These are phyloP conservation scores for Conistra vaccinii DNA, from an alignment of 2,888 invertebrate species.

Conservation along the genomic window DNA sequence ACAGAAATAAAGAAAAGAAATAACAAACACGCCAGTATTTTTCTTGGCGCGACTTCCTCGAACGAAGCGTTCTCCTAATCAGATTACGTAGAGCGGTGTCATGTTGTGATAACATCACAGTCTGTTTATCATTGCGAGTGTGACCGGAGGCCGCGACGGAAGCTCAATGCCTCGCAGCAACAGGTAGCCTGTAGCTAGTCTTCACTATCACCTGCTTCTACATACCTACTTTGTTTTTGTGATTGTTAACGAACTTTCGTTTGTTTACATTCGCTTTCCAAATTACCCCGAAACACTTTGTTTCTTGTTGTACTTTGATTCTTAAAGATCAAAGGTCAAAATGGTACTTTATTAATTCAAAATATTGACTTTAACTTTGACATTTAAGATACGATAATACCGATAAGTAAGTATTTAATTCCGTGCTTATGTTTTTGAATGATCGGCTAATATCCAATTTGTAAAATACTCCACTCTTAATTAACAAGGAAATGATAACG, in stretches of 20 bases:
- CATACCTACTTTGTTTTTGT: constrained; percentile 14
- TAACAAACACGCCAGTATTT: constrained; percentile 43
- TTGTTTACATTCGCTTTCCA: constrained; percentile 32
- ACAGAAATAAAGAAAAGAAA: constrained; percentile 27
- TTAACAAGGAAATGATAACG: constrained; percentile 33
- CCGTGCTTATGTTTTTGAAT: background rate
- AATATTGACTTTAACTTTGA: constrained; percentile 27
- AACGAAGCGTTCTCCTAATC: constrained; percentile 61
- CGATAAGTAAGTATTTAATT: background rate
- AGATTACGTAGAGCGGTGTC: constrained; percentile 68
- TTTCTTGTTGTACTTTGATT: constrained; percentile 16
- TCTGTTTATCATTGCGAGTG: constrained; percentile 65
- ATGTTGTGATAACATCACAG: constrained; percentile 69
- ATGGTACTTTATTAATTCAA: background rate
- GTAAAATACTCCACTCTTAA: constrained; percentile 29
- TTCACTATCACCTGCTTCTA: constrained; percentile 46
- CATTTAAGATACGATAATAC: constrained; percentile 3
- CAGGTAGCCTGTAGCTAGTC: constrained; percentile 56
- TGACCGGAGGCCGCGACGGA: constrained; percentile 61
- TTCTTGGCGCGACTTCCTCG: constrained; percentile 35
- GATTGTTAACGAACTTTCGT: constrained; percentile 33
- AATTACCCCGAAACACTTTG: constrained; percentile 27
- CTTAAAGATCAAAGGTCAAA: constrained; percentile 28
- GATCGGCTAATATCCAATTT: constrained; percentile 37
- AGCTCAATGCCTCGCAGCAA: constrained; percentile 57